Percentiles rank a stretch among this genome's conserved stretches.
These are phyloP conservation scores for Laodelphax striatellus DNA, from an alignment of 1,140 invertebrate species.

Conservation along the genomic window DNA sequence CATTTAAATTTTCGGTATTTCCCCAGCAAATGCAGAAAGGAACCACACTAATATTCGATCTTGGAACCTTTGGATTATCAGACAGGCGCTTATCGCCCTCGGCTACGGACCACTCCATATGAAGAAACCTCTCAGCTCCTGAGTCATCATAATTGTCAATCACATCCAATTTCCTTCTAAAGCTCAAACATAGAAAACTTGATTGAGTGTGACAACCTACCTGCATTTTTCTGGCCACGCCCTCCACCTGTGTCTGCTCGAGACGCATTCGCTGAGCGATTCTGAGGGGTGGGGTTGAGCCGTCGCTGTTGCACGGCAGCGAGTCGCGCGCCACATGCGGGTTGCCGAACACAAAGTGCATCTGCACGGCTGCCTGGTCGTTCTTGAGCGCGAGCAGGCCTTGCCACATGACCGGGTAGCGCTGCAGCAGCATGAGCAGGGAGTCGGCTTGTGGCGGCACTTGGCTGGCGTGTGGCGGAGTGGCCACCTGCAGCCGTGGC, in stretches of 20 bases:
- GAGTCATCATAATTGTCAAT: no score
- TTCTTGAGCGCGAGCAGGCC: slow-evolving; percentile 89
- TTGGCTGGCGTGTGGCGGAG: slow-evolving; percentile 59
- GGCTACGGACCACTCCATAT: no score
- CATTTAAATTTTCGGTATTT: no score
- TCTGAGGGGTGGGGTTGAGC: slow-evolving; percentile 67
- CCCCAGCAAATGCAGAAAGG: no score
- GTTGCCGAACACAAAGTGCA: slow-evolving; percentile 96
- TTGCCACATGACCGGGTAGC: slow-evolving; percentile 94
- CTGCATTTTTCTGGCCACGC: slow-evolving; percentile 91
- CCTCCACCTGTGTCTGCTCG: slow-evolving; percentile 87
- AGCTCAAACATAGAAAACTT: no score
- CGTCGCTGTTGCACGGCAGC: slow-evolving; percentile 65
- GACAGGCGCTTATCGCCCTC: no score
- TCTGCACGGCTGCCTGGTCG: slow-evolving; percentile 91
- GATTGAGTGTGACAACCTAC: slow-evolving; percentile 46
- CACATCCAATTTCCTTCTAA: no score
- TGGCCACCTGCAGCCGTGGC: slow-evolving; percentile 43
- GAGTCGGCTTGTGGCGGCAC: slow-evolving; percentile 66
- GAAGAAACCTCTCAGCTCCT: no score
- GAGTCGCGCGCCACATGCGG: slow-evolving; percentile 70
- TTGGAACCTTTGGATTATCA: no score
- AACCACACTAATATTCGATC: no score
- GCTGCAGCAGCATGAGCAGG: slow-evolving; percentile 60
- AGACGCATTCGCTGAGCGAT: slow-evolving; percentile 95